phyloP scores from a whole-genome alignment of 2,797 vertebrate species.

The Helostoma temminkii region DNA sequence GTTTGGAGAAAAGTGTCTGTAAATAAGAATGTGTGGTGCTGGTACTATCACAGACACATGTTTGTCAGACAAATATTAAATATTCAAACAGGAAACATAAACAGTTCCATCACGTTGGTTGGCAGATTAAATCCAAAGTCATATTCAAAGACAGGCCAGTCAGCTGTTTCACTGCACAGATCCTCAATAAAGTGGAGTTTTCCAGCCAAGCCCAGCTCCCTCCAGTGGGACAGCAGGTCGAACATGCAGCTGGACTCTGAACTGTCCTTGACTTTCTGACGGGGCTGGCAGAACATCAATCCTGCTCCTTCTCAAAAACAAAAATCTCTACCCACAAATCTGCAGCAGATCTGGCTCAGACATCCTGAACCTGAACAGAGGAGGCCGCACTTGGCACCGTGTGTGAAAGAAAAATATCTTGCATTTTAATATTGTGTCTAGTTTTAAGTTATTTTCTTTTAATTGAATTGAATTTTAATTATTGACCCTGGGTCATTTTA shows the following conservation, averaged over 20 bases:
- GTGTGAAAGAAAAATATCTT: too few species aligned
- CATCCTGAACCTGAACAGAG: too few species aligned
- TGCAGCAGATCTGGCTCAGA: constrained; percentile 11
- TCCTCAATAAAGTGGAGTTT: not conserved
- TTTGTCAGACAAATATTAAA: not conserved
- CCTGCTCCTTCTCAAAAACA: not conserved
- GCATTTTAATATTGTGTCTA: too few species aligned
- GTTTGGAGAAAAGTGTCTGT: not conserved
- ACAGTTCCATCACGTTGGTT: not conserved
- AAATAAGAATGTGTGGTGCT: not conserved
- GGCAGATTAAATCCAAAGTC: not conserved
- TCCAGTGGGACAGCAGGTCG: constrained; percentile 18
- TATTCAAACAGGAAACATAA: not conserved
- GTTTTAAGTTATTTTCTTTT: too few species aligned
- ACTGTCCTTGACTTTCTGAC: constrained; percentile 42
- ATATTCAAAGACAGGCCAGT: not conserved
- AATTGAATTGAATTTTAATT: too few species aligned
- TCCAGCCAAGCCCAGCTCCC: not conserved
- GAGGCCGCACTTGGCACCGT: too few species aligned
- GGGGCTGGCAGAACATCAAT: constrained; percentile 42
- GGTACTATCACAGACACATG: not conserved
- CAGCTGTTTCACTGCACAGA: not conserved
- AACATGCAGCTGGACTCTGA: constrained; percentile 25
- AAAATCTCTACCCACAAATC: not conserved
- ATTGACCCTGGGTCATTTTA: too few species aligned